A percentile compares a stretch with the other conserved stretches of the same genome.
These are phyloP conservation scores for Nymphalis io DNA, from an alignment of 1,140 invertebrate genomes.

Conservation along the genomic window DNA sequence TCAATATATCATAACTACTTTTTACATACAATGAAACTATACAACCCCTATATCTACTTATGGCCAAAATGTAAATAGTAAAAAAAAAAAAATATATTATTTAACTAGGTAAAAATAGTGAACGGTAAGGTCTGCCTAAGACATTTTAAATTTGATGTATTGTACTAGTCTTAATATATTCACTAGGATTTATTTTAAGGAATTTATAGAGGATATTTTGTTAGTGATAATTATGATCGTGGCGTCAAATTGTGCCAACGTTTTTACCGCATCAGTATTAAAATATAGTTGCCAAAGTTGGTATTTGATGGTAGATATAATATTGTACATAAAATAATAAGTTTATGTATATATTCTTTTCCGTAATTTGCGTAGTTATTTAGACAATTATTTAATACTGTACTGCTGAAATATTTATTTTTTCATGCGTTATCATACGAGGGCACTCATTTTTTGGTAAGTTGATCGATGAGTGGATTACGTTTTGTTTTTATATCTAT, in stretches of 20 bases:
- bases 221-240: slow-evolving; percentile 62
- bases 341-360: slow-evolving; percentile 39
- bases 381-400: slow-evolving; percentile 51
- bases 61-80: slow-evolving; percentile 64
- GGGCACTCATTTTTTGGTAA: slow-evolving; percentile 74
- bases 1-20: slow-evolving; percentile 48
- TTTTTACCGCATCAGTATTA: slow-evolving; percentile 82
- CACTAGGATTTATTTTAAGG: slow-evolving; percentile 61
- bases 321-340: slow-evolving; percentile 67
- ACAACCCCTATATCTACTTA: slow-evolving; percentile 39
- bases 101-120: slow-evolving; percentile 56
- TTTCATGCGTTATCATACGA: slow-evolving; percentile 79
- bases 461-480: slow-evolving; percentile 43
- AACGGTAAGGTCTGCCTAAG: slow-evolving; percentile 69
- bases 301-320: slow-evolving; percentile 58
- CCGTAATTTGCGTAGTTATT: slow-evolving; percentile 52
- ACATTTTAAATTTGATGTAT: slow-evolving; percentile 78
- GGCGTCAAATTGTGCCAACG: slow-evolving; percentile 76
- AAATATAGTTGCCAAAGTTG: slow-evolving; percentile 76
- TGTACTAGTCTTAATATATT: slow-evolving; percentile 69
- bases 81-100: slow-evolving; percentile 30
- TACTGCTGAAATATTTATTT: slow-evolving; percentile 73
- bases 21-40: slow-evolving; percentile 44
- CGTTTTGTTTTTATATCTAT: slow-evolving; percentile 7
- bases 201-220: slow-evolving; percentile 74